phyloP scores from a whole-genome alignment of 2,888 invertebrate genomes.

The Drosophila mimetica region DNA sequence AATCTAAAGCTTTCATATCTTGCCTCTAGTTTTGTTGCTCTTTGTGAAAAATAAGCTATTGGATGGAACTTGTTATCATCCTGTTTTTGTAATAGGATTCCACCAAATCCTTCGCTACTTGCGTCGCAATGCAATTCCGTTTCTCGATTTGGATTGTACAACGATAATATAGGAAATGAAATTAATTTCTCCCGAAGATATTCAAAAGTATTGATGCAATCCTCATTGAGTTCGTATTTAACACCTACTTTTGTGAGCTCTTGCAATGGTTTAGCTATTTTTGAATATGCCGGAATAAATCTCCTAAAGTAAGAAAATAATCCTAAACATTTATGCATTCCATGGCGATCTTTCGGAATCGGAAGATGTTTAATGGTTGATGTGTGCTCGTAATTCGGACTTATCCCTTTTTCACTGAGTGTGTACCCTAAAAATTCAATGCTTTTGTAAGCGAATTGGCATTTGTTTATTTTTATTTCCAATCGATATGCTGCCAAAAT shows the following conservation, averaged over 20 bases:
- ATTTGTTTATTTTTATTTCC: slow-evolving; percentile 1
- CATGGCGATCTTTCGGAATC: not conserved
- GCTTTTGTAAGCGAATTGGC: not conserved
- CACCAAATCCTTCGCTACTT: not conserved
- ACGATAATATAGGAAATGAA: too few species aligned
- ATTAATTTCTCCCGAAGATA: too few species aligned
- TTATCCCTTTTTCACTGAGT: not conserved
- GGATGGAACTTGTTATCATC: not conserved
- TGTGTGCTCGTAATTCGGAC: not conserved
- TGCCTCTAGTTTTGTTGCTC: slow-evolving; percentile 2
- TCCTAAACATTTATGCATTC: too few species aligned
- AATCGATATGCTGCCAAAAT: not conserved
- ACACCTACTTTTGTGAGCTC: too few species aligned
- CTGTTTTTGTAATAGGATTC: slow-evolving; percentile 1
- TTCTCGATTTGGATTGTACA: not conserved
- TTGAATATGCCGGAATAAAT: too few species aligned
- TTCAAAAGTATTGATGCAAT: too few species aligned
- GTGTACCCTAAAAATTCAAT: slow-evolving; percentile 1
- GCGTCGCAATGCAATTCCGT: slow-evolving; percentile 6
- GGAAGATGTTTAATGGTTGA: slow-evolving; percentile 3
- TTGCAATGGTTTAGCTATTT: too few species aligned
- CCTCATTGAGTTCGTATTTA: too few species aligned
- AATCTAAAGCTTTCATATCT: slow-evolving; percentile 5
- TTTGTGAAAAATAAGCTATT: not conserved
- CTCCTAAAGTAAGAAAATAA: too few species aligned